These are phyloP conservation scores for Cataglyphis rosenhaueri DNA, from an alignment of 2,888 invertebrate genomes.

Conservation along the genomic window DNA sequence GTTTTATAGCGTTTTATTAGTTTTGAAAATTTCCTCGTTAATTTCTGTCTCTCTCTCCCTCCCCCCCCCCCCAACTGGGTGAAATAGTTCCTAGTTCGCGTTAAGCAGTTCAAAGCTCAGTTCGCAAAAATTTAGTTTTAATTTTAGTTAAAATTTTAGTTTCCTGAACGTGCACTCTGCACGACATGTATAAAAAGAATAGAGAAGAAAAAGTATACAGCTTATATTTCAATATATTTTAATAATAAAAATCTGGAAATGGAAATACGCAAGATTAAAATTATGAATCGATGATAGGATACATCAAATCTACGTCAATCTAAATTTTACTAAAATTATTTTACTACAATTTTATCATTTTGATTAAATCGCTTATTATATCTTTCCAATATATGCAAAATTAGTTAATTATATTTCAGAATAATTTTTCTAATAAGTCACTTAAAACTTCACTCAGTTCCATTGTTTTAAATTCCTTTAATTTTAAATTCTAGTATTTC, in stretches of 20 bases:
- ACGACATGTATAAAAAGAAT: neutral
- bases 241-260: neutral
- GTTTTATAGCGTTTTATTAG: neutral
- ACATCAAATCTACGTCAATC: neutral
- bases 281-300: neutral
- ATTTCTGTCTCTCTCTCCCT: too few species aligned
- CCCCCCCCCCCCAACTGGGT: neutral
- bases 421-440: neutral
- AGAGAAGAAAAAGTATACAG: neutral
- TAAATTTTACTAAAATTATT: neutral
- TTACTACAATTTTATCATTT: neutral
- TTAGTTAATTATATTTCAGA: neutral
- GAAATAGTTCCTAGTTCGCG: constrained; percentile 16
- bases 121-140: neutral
- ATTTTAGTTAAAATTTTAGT: constrained; percentile 25
- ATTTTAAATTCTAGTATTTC: neutral
- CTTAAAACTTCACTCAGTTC: neutral
- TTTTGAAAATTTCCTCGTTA: constrained; percentile 2
- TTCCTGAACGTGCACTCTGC: neutral
- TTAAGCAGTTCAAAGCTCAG: constrained; percentile 46
- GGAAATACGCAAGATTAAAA: neutral
- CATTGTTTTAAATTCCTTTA: neutral
- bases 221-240: neutral
- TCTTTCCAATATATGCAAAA: neutral
- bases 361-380: neutral